A percentile compares a stretch with the other conserved stretches of the same genome.
Evolutionary conservation across 2,888 invertebrate species (phyloP).

Genomic region (Cerastoderma edule): DNA sequence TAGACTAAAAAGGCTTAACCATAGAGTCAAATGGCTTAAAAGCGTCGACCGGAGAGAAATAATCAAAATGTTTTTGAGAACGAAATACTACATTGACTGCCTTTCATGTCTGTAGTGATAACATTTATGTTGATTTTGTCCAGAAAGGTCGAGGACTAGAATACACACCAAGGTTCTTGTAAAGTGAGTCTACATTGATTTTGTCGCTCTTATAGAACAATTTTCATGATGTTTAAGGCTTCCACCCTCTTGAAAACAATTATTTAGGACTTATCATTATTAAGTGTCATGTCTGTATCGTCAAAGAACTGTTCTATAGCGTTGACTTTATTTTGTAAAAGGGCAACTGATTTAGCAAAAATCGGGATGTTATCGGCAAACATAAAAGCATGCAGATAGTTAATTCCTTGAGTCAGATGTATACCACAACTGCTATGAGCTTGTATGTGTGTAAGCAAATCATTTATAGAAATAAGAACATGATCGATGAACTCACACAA

Average conservation of each 20-base stretch:
- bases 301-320: slow-evolving; percentile 20
- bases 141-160: background rate
- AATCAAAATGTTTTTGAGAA: background rate
- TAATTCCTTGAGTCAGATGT: too few species aligned
- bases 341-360: background rate
- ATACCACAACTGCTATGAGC: background rate
- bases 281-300: background rate
- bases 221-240: background rate
- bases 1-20: slow-evolving; percentile 6
- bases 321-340: slow-evolving; percentile 10
- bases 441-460: background rate
- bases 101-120: background rate
- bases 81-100: background rate
- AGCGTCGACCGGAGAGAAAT: background rate
- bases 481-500: slow-evolving; percentile 15
- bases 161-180: background rate
- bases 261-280: slow-evolving; percentile 24
- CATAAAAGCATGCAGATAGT: too few species aligned
- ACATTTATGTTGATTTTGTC: background rate
- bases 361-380: too few species aligned
- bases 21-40: slow-evolving; percentile 9
- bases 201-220: background rate
- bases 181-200: slow-evolving; percentile 3
- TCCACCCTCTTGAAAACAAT: slow-evolving; percentile 34
- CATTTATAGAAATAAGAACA: slow-evolving; percentile 22